Evolutionary conservation across 2,797 vertebrate genomes (phyloP), one percentile per base, ranked within the genome.

Genomic region (Delichon dasypus): DNA sequence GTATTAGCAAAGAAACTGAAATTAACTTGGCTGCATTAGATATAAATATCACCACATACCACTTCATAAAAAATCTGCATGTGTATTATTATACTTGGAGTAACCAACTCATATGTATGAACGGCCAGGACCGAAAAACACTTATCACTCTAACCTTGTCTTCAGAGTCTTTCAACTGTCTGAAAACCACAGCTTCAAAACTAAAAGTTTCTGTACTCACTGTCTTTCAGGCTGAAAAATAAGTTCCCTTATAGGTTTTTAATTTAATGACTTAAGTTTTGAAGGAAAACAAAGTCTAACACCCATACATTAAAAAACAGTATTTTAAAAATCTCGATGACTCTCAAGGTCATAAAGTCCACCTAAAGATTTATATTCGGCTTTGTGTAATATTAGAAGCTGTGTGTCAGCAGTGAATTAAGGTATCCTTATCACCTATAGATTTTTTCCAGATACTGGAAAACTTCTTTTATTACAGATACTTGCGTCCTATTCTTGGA

Each of bases 31-130:
- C 54, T 93, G 58, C 65, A 87, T 94, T 85, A 85, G 47, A 94
- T 91, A 89, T 57, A 80, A 71, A 84, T 51, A 81, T 61, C 84
- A 89, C 14, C 2, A 0, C 44, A 75, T 70, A 80, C 4, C 26
- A 92, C 40, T 81, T 92, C 34, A 91, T 93, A 88, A 91, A 94
- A 95, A 94, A 93, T 62, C 66, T 84, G 55, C 47, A 88, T 0
- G 8, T 60, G 50, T 70, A 62, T 32, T 51, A 54, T 45, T 76
- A 72, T 19, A 91, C n/a, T 30, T 66, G 40, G 51, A 92, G 34
- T 47, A 92, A 93, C 17, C 26, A 70, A 89, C 92, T 91, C 95
- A 93, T 88, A 93, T 67, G 73, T 30, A 95, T 93, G 85, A 93
- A 82, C 2, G 11, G 51, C 54, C 75, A 88, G 82, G 27, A 88